phyloP scores from a whole-genome alignment of 2,888 invertebrate species.

The Papilio demoleus region DNA sequence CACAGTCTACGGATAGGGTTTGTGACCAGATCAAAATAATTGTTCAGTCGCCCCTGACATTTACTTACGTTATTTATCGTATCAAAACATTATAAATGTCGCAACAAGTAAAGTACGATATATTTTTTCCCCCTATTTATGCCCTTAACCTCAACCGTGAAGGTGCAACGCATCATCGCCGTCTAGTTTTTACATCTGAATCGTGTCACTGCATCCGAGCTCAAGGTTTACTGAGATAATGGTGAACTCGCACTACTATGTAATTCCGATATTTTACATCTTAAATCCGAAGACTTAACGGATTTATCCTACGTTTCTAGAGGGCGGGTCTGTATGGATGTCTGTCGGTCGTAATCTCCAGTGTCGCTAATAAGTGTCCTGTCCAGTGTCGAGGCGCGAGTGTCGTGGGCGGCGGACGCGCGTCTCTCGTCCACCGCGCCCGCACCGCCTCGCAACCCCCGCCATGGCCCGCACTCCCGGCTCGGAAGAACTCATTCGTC shows the following conservation, averaged over 20 bases:
- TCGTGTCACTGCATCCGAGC: not conserved
- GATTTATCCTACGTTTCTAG: not conserved
- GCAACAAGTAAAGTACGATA: not conserved
- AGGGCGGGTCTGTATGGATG: not conserved
- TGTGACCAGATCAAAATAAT: not conserved
- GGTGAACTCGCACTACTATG: too few species aligned
- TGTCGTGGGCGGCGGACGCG: not conserved
- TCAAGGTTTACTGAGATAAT: not conserved
- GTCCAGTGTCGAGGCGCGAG: not conserved
- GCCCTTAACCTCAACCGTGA: constrained; percentile 9
- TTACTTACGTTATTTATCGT: not conserved
- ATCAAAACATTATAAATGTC: not conserved
- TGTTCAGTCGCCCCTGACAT: not conserved
- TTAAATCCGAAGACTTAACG: too few species aligned
- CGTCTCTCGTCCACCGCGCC: not conserved
- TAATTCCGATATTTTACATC: too few species aligned
- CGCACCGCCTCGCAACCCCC: constrained; percentile 44
- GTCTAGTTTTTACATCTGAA: not conserved
- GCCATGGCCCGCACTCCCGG: constrained; percentile 42
- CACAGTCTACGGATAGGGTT: not conserved
- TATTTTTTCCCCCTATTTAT: not conserved
- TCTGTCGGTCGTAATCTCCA: not conserved
- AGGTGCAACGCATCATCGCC: constrained; percentile 1
- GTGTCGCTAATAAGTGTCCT: not conserved
- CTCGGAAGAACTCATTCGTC: not conserved